Evolutionary conservation across 2,797 vertebrate species (phyloP).

Genomic region (Columba guinea): DNA sequence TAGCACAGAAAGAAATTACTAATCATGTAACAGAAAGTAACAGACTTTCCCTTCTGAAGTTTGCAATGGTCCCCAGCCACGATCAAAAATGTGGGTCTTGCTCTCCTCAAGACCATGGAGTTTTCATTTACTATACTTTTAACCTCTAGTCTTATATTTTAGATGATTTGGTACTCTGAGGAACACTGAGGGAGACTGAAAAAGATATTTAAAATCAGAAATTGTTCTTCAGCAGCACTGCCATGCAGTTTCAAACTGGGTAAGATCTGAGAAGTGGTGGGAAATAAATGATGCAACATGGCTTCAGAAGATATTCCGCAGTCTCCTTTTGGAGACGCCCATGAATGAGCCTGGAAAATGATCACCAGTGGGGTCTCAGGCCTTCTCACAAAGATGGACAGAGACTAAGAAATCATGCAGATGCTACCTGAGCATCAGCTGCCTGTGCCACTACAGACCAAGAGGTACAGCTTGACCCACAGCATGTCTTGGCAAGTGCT

Average conservation of each 20-base stretch:
- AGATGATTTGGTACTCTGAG: background rate
- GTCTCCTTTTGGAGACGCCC: background rate
- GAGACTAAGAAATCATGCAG: background rate
- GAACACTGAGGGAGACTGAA: background rate
- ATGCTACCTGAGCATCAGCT: background rate
- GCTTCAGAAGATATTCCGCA: background rate
- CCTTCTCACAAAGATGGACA: background rate
- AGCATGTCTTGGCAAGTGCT: background rate
- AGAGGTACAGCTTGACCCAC: background rate
- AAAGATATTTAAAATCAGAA: background rate
- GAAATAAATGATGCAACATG: background rate
- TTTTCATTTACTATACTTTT: background rate
- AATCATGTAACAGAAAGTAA: background rate
- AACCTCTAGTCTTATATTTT: background rate
- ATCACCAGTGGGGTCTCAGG: background rate
- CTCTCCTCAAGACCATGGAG: background rate
- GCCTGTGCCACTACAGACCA: background rate
- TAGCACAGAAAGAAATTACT: constrained; percentile 19
- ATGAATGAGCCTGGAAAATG: background rate
- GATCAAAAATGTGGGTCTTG: background rate
- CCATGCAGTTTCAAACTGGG: background rate
- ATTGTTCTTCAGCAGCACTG: background rate
- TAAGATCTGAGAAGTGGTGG: background rate
- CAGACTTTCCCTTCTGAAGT: background rate
- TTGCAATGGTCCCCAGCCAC: background rate